Percentiles rank a stretch among this genome's conserved stretches.
Evolutionary conservation across 2,113 vertebrate species (phyloP).

Genomic region (Cyprinus carpio): DNA sequence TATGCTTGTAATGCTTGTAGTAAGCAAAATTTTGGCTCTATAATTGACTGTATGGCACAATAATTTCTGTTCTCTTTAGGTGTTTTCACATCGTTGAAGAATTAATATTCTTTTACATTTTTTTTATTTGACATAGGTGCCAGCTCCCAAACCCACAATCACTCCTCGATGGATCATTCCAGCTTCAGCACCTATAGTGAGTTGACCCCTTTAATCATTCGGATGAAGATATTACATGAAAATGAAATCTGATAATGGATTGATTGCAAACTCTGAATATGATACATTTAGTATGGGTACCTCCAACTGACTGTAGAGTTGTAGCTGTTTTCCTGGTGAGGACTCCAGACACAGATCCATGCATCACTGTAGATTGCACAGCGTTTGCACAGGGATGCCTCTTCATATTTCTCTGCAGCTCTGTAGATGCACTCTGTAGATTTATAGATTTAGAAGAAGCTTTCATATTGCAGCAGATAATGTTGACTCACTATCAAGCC

Average conservation of each 20-base stretch:
- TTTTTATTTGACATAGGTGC: conserved; percentile 62
- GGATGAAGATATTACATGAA: not conserved
- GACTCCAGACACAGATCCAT: not conserved
- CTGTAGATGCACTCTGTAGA: not conserved
- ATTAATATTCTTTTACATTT: not conserved
- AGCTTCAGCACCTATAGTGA: conserved; percentile 81
- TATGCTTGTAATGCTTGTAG: not conserved
- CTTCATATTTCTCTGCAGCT: not conserved
- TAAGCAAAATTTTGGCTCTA: not conserved
- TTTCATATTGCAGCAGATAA: not conserved
- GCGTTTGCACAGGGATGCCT: not conserved
- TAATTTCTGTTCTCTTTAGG: not conserved
- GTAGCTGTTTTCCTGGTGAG: no score
- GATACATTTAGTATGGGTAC: not conserved
- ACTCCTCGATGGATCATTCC: conserved; percentile 92
- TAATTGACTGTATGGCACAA: not conserved
- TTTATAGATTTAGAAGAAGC: not conserved
- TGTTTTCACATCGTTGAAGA: not conserved
- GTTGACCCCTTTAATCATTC: not conserved
- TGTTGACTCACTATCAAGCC: not conserved
- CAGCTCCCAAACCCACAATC: conserved; percentile 77
- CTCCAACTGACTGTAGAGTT: not conserved
- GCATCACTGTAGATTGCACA: not conserved
- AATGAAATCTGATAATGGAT: not conserved
- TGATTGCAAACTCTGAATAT: not conserved